These are phyloP conservation scores for Sapajus apella DNA, from an alignment of 2,113 vertebrate species.

Conservation along the genomic window DNA sequence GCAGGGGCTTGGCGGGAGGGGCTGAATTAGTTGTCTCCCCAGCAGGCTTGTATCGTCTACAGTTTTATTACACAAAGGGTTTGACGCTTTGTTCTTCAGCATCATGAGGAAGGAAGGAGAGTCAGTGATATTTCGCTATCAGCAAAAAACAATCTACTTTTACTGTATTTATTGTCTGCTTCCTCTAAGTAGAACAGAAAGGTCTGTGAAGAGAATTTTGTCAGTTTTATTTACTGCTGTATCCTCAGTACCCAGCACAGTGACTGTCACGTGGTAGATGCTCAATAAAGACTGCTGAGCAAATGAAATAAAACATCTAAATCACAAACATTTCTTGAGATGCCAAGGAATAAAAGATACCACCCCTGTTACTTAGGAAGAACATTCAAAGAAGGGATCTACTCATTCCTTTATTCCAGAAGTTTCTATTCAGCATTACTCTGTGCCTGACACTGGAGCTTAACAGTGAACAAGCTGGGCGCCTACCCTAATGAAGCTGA, in stretches of 20 bases:
- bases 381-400: not conserved
- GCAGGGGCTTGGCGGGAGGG: too few species aligned
- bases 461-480: not conserved
- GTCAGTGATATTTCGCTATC: not conserved
- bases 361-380: not conserved
- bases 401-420: not conserved
- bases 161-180: not conserved
- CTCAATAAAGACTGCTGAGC: not conserved
- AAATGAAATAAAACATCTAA: not conserved
- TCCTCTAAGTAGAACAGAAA: not conserved
- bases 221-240: not conserved
- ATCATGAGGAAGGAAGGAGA: not conserved
- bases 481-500: not conserved
- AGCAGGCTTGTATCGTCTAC: not conserved
- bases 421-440: not conserved
- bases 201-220: not conserved
- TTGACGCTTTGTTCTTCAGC: not conserved
- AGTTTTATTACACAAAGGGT: slow-evolving; percentile 6
- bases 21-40: not conserved
- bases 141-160: not conserved
- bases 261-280: not conserved
- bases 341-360: not conserved
- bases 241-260: not conserved
- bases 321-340: not conserved
- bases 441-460: not conserved